Evolutionary conservation across 2,797 vertebrate genomes (phyloP).

Genomic region (Cyclura pinguis): DNA sequence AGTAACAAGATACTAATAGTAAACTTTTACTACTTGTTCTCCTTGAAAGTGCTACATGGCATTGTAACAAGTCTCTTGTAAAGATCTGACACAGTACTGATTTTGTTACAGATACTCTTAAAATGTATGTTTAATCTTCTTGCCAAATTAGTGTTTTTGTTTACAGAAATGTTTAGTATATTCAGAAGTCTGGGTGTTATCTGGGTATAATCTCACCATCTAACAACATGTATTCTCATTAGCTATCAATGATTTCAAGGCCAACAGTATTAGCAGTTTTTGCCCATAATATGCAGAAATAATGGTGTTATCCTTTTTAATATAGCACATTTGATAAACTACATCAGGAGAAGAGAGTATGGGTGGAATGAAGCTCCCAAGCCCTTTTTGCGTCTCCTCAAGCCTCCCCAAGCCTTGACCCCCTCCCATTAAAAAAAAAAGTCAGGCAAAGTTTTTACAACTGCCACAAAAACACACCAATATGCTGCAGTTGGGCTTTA

Average conservation of each 20-base stretch:
- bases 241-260: background rate
- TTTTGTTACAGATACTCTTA: background rate
- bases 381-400: too few species aligned
- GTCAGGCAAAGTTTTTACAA: too few species aligned
- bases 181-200: background rate
- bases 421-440: too few species aligned
- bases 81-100: background rate
- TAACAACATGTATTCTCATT: background rate
- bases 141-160: background rate
- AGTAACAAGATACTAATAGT: background rate
- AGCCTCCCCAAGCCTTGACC: too few species aligned
- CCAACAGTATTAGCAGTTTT: background rate
- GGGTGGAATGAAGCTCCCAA: too few species aligned
- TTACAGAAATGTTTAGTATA: background rate
- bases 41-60: background rate
- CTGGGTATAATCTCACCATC: too few species aligned
- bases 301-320: too few species aligned
- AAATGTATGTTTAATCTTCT: background rate
- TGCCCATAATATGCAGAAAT: background rate
- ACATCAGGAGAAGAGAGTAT: too few species aligned
- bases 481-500: too few species aligned
- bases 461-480: too few species aligned
- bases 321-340: too few species aligned
- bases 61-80: background rate
- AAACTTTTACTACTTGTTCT: background rate